These are phyloP conservation scores for Lycopodina hypogea DNA, from an alignment of 37 sponge, comb jelly and placozoan genomes.

Conservation along the genomic window DNA sequence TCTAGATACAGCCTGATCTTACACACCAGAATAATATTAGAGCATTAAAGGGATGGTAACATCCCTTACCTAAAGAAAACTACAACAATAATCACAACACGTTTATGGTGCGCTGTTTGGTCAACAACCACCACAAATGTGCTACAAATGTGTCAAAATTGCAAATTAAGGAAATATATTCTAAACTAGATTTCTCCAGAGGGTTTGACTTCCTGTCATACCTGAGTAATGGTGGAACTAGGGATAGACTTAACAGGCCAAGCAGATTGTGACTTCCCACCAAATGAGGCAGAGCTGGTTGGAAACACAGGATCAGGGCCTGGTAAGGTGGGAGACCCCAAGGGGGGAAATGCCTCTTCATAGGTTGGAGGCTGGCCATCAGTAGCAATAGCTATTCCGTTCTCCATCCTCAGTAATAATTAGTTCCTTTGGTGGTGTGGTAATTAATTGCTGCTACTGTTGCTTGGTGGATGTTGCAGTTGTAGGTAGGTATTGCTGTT, in stretches of 20 bases:
- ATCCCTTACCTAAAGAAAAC: too few relatives aligned
- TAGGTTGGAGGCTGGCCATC: slow-evolving; percentile 52
- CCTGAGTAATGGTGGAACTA: slow-evolving; percentile 74
- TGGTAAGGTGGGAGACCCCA: slow-evolving; percentile 19
- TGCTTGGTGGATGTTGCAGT: neutral
- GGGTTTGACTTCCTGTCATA: neutral
- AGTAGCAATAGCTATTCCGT: slow-evolving; percentile 7
- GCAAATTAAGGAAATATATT: too few relatives aligned
- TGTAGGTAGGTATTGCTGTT: neutral
- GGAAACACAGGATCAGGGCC: slow-evolving; percentile 2
- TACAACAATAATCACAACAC: too few relatives aligned
- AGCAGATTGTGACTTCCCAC: slow-evolving; percentile 20
- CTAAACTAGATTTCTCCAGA: too few relatives aligned
- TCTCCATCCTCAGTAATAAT: slow-evolving; percentile 26
- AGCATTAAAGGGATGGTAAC: too few relatives aligned
- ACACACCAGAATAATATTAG: too few relatives aligned
- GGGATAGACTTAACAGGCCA: slow-evolving; percentile 69
- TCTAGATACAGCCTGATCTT: too few relatives aligned
- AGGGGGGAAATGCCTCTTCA: slow-evolving; percentile 90
- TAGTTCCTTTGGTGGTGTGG: neutral
- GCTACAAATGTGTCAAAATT: too few relatives aligned
- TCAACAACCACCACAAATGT: too few relatives aligned
- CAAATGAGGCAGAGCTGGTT: neutral
- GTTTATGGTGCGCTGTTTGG: too few relatives aligned
- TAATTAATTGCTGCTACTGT: neutral